Evolutionary conservation across 2,888 invertebrate species (phyloP).

Genomic region (Hydrotaea cyrtoneurina): DNA sequence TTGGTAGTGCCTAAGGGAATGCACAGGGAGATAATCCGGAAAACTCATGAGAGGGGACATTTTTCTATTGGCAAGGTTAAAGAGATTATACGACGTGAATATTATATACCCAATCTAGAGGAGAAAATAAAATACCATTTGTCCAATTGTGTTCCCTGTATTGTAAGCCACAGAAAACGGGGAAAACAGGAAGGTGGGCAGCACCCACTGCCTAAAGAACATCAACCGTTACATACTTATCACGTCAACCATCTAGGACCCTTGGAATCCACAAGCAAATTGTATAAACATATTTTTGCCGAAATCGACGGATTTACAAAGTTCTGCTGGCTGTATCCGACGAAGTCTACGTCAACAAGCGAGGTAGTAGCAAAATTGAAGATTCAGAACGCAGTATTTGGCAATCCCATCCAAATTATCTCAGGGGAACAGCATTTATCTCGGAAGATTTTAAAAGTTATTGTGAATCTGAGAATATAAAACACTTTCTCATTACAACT

Average conservation of each 20-base stretch:
- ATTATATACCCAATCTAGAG: slow-evolving; percentile 61
- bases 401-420: slow-evolving; percentile 75
- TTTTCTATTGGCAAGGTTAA: slow-evolving; percentile 22
- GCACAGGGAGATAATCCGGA: slow-evolving; percentile 57
- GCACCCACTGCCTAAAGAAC: slow-evolving; percentile 71
- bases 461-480: slow-evolving; percentile 73
- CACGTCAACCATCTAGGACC: slow-evolving; percentile 62
- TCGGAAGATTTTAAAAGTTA: slow-evolving; percentile 73
- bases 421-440: slow-evolving; percentile 74
- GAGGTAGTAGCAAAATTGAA: slow-evolving; percentile 26
- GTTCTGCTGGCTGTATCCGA: slow-evolving; percentile 77
- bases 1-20: slow-evolving; percentile 54
- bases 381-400: slow-evolving; percentile 73
- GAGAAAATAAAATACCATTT: slow-evolving; percentile 62
- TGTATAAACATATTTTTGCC: slow-evolving; percentile 72
- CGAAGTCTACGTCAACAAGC: slow-evolving; percentile 33
- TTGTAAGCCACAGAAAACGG: slow-evolving; percentile 43
- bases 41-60: slow-evolving; percentile 65
- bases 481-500: too few relatives aligned
- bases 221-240: slow-evolving; percentile 41
- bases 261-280: slow-evolving; percentile 67
- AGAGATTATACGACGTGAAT: slow-evolving; percentile 39
- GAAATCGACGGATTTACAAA: slow-evolving; percentile 77
- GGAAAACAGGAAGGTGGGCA: slow-evolving; percentile 56
- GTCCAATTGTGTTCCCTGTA: slow-evolving; percentile 59